A percentile compares a stretch with the other conserved stretches of the same genome.
These are phyloP conservation scores for Hartigia nigra DNA, from an alignment of 2,888 invertebrate species.

Conservation along the genomic window DNA sequence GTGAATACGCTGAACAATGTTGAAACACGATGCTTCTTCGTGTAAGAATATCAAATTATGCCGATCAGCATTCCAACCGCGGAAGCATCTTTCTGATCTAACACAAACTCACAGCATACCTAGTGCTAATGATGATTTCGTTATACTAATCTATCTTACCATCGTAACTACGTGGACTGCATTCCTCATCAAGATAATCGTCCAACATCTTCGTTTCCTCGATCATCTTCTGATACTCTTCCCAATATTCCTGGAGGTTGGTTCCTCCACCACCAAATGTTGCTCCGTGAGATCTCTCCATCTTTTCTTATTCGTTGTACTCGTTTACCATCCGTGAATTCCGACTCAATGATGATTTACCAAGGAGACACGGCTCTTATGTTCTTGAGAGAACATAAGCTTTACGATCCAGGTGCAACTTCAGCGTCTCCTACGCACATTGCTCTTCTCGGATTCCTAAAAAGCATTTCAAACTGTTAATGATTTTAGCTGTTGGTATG, in stretches of 20 bases:
- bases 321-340: not conserved
- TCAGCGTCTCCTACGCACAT: not conserved
- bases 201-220: constrained; percentile 70
- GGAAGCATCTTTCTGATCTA: not conserved
- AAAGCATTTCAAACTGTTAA: not conserved
- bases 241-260: constrained; percentile 75
- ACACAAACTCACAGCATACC: not conserved
- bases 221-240: constrained; percentile 74
- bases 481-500: not conserved
- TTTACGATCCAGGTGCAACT: not conserved
- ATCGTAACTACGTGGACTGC: constrained; percentile 62
- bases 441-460: constrained; percentile 1
- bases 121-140: constrained; percentile 1
- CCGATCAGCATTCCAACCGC: not conserved
- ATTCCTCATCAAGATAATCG: constrained; percentile 72
- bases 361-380: not conserved
- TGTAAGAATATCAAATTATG: not conserved
- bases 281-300: constrained; percentile 36
- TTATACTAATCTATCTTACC: constrained; percentile 39
- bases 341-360: not conserved
- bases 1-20: not conserved
- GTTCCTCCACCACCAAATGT: constrained; percentile 60
- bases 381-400: not conserved
- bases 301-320: not conserved
- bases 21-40: not conserved